Conservation (phyloP, 35 echinoderm and acorn worm species). For the Lytechinus pictus region DNA sequence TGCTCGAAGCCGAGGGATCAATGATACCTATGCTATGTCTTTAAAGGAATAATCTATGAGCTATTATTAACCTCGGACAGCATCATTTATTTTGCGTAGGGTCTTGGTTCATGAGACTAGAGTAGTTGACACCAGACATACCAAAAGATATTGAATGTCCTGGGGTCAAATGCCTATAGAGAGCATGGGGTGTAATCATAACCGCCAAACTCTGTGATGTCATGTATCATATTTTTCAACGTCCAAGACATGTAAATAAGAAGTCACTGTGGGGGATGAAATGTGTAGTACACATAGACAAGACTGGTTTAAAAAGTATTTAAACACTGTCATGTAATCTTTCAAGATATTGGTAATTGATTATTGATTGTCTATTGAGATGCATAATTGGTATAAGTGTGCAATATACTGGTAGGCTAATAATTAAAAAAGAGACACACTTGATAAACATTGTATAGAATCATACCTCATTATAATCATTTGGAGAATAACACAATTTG, state of each 20-base stretch:
- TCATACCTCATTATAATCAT: too few species aligned
- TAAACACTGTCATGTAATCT: neutral
- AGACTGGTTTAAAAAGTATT: too few species aligned
- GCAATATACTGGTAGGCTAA: too few species aligned
- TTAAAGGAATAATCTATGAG: neutral
- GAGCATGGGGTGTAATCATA: slow-evolving; percentile 1
- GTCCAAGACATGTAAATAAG: slow-evolving; percentile 11
- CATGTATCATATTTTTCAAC: neutral
- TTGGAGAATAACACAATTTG: too few species aligned
- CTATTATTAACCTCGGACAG: neutral
- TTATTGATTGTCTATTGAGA: too few species aligned
- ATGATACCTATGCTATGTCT: neutral
- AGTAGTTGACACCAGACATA: neutral
- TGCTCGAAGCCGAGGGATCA: neutral
- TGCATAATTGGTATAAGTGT: too few species aligned
- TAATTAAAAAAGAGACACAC: too few species aligned
- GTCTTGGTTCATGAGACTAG: neutral
- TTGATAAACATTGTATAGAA: too few species aligned
- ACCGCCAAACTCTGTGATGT: slow-evolving; percentile 9
- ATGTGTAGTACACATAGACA: neutral
- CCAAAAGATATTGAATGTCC: neutral
- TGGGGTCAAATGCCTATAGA: slow-evolving; percentile 1
- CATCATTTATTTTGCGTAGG: neutral
- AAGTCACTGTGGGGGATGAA: neutral
- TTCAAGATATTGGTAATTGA: neutral